These are phyloP conservation scores for Bombus superbus DNA, from an alignment of 1,140 invertebrate species.

Conservation along the genomic window DNA sequence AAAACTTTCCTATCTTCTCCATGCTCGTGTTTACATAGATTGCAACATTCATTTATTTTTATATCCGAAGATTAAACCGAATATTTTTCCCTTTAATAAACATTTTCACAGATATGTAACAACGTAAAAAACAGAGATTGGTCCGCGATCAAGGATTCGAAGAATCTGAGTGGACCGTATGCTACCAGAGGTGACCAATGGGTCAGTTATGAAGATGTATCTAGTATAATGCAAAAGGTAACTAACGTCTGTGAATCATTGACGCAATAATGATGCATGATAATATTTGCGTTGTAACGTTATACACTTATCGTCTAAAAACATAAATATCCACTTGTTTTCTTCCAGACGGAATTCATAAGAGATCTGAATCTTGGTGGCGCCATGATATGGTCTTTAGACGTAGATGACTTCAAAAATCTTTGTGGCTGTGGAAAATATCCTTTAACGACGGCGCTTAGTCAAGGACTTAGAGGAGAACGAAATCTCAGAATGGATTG, in stretches of 20 bases:
- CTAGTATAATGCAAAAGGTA: conserved; percentile 89
- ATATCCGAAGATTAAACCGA: not conserved
- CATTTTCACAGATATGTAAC: conserved; percentile 87
- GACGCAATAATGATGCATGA: not conserved
- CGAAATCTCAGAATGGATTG: conserved; percentile 41
- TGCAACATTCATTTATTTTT: not conserved
- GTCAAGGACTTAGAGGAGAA: conserved; percentile 77
- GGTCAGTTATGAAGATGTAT: conserved; percentile 94
- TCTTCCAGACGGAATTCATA: conserved; percentile 81
- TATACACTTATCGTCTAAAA: not conserved
- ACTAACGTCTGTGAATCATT: conserved; percentile 66
- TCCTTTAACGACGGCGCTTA: conserved; percentile 89
- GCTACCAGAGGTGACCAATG: conserved; percentile 92
- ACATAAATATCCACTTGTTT: not conserved
- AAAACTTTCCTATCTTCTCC: not conserved
- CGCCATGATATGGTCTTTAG: conserved; percentile 94
- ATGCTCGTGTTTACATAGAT: not conserved
- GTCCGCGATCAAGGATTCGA: conserved; percentile 80
- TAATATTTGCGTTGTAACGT: too few species aligned
- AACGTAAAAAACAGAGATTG: conserved; percentile 83
- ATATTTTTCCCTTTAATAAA: not conserved
- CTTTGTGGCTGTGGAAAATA: conserved; percentile 89
- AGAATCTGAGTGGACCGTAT: conserved; percentile 89
- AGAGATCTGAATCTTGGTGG: conserved; percentile 89
- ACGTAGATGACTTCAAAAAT: conserved; percentile 94